Evolutionary conservation across 2,113 vertebrate genomes (phyloP).

Genomic region (Epinephelus lanceolatus): DNA sequence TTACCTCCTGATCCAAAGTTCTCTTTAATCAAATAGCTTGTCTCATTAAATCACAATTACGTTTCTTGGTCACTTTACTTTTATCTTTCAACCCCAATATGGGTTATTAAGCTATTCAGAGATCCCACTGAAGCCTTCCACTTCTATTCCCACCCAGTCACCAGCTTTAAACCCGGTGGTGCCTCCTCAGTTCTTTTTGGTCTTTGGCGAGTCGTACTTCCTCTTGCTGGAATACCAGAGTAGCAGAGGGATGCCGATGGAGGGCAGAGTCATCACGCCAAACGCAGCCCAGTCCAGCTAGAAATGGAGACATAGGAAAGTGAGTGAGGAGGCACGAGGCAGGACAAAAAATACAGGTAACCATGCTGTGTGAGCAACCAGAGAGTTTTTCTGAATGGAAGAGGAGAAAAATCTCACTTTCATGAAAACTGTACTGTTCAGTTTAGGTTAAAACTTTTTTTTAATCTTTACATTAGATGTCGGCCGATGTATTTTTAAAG

Average conservation of each 20-base stretch:
- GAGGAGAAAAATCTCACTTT: neutral
- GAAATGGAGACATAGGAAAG: neutral
- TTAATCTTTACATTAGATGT: too few species aligned
- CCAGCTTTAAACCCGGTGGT: neutral
- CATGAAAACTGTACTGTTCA: too few species aligned
- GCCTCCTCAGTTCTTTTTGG: conserved; percentile 92
- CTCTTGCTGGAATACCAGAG: conserved; percentile 98
- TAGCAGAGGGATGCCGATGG: conserved; percentile 96
- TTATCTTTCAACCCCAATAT: conserved; percentile 77
- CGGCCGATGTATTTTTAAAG: too few species aligned
- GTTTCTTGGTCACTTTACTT: conserved; percentile 32
- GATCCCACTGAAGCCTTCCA: conserved; percentile 12
- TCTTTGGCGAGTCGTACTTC: conserved; percentile 93
- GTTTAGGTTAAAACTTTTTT: neutral
- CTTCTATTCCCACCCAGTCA: neutral
- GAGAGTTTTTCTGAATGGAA: neutral
- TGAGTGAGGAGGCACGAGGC: neutral
- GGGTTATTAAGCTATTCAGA: conserved; percentile 68
- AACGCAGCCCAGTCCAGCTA: conserved; percentile 98
- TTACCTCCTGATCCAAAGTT: conserved; percentile 3
- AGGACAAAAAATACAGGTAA: neutral
- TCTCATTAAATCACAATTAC: neutral
- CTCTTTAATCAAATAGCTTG: neutral
- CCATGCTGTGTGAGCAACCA: too few species aligned
- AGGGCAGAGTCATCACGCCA: conserved; percentile 97